Percentiles rank a stretch among this genome's conserved stretches.
Conservation (phyloP, 2,113 vertebrate genomes). For the Mus spicilegus region DNA sequence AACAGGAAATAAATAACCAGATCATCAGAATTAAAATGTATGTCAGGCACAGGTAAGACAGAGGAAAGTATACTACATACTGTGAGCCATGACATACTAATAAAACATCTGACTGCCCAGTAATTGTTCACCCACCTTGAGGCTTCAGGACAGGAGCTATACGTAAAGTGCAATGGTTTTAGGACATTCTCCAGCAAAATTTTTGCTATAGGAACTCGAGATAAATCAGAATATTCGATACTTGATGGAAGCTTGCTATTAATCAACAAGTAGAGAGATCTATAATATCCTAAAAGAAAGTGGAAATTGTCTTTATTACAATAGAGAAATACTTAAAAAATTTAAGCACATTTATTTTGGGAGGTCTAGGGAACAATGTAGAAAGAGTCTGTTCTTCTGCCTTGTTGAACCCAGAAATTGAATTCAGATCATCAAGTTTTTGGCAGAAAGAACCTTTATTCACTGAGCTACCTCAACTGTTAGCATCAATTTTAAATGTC, state of each 20-base stretch:
- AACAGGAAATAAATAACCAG: neutral
- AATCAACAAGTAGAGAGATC: slow-evolving; percentile 95
- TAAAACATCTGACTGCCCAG: neutral
- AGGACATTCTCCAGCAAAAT: slow-evolving; percentile 97
- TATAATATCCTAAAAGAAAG: slow-evolving; percentile 93
- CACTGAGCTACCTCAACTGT: neutral
- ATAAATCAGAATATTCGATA: slow-evolving; percentile 95
- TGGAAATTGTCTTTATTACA: neutral
- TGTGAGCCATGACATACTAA: neutral
- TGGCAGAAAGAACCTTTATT: neutral
- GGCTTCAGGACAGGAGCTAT: slow-evolving; percentile 94
- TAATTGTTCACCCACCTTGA: slow-evolving; percentile 90
- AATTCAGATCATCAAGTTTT: neutral
- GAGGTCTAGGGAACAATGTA: neutral
- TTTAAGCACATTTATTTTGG: neutral
- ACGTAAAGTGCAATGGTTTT: slow-evolving; percentile 99
- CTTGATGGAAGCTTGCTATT: slow-evolving; percentile 97
- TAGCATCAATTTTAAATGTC: neutral
- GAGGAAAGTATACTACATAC: neutral
- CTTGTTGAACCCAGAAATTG: neutral
- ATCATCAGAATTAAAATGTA: neutral
- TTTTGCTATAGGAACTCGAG: slow-evolving; percentile 95
- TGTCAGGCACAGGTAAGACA: neutral
- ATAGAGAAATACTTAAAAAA: neutral
- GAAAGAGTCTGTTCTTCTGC: neutral